Evolutionary conservation across 2,797 vertebrate species (phyloP), one percentile per base, ranked within the genome.

Genomic region (Siniperca undulata): DNA sequence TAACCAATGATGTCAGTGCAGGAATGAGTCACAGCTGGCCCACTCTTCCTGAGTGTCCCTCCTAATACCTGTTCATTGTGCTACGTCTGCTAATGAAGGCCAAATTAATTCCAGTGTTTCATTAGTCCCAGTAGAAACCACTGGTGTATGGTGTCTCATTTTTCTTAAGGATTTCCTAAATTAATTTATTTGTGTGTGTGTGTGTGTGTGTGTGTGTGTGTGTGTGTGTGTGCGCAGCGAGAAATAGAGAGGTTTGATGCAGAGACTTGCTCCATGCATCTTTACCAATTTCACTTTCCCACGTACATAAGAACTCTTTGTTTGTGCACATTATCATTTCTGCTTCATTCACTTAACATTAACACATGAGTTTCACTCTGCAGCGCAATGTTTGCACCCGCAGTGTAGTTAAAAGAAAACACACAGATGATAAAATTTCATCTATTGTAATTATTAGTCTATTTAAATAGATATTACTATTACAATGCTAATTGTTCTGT

Each of bases 11-110:
- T 84, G 82, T 93, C 90, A 87, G 61, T 5, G 20, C 72, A 27
- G 64, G 48, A 48, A 65, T 90, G 89, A 94, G 83, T 93, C 90
- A 91, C 74, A 11, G 17, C 40, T 24, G 56, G 36, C 76, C 50
- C 14, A 11, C 58, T 65, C 46, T 36, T n/a, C 38, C 17, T 56
- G 20, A 24, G 22, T 56, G 22, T 67, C 58, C 27, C 40, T 71
- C n/a, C 40, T 85, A 70, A 77, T 70, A 62, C 71, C 77, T 80
- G 77, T 58, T 88, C 80, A 74, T 71, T 79, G 55, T 19, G 48
- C 60, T 62, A 30, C 20, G 56, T 81, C 78, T 77, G 19, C 60
- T 86, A 85, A 87, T 77, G 61, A 86, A 87, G 60, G 24, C 30
- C 52, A 30, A 55, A 81, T 76, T 38, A 61, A 81, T 75, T 67